Evolutionary conservation across 2,888 invertebrate species (phyloP), one percentile per base, ranked within the genome.

Genomic region (Sisyra nigra): DNA sequence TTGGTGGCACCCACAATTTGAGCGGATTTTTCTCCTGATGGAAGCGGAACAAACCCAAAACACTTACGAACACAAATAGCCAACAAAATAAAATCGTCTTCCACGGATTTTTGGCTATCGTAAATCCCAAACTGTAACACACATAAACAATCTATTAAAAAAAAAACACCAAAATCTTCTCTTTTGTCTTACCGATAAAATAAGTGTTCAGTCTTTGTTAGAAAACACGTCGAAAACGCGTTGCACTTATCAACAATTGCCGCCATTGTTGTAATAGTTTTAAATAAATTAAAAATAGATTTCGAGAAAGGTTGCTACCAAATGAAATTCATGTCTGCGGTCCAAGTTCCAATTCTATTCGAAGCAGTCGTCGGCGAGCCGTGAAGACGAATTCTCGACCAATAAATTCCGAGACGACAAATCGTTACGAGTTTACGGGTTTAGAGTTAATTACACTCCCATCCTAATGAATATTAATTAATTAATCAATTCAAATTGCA

Each of bases 1-100:
- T 70, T 34, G 73, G 73, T 9, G 82, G 81, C 15, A 83, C 76
- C 84, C 84, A 85, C 49, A 85, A 60, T 53, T 76, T 78, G 53
- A 82, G 60, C 1, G 83, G 82, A 60, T 80, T 76, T 54, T 76
- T 80, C 61, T 84, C 83, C 57, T 77, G 74, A 46, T 72, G 68
- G 59, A 83, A 82, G 51, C 67, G 65, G 17, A 75, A 54, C 41
- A 80, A 63, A 30, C 83, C 82, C 45, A 71, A 55, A 42, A 70
- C 63, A 54, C 77, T 76, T 11, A 76, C 34, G 9, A 70, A 49
- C 14, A 79, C 71, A 48, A 76, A 60, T 9, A 65, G 47, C 55
- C 75, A 63, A 54, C 73, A 70, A 47, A 70, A 52, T 13, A 63
- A 48, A 24, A 82, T 72, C 50, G 74, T 77, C 54, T 60, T 67